Percentiles rank a stretch among this genome's conserved stretches.
These are phyloP conservation scores for Torymus tubicola DNA, from an alignment of 2,888 invertebrate genomes.

Conservation along the genomic window DNA sequence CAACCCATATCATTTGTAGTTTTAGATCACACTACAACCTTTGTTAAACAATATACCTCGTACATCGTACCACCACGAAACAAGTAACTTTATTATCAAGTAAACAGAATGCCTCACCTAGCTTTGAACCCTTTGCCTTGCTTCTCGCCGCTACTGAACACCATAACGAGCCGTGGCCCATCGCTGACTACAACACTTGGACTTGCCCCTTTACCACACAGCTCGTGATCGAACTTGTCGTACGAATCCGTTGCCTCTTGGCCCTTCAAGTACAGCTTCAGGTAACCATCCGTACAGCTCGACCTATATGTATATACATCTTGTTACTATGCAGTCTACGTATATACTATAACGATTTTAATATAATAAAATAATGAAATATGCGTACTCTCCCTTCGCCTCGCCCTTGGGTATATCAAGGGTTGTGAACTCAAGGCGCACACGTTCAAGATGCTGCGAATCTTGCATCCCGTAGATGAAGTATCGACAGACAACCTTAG, in stretches of 20 bases:
- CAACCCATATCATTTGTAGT: too few species aligned
- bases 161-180: conserved; percentile 95
- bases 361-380: neutral
- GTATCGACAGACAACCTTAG: conserved; percentile 97
- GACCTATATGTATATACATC: conserved; percentile 74
- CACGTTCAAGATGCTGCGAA: conserved; percentile 95
- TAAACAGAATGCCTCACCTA: conserved; percentile 76
- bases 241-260: conserved; percentile 95
- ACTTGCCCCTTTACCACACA: conserved; percentile 89
- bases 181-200: conserved; percentile 91
- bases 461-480: conserved; percentile 99
- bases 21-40: too few species aligned
- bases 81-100: too few species aligned
- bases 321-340: too few species aligned
- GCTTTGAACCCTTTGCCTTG: conserved; percentile 95
- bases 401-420: conserved; percentile 92
- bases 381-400: conserved; percentile 87
- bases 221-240: conserved; percentile 94
- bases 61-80: too few species aligned
- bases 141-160: conserved; percentile 94
- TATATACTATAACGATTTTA: too few species aligned
- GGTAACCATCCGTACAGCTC: conserved; percentile 90
- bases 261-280: conserved; percentile 93
- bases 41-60: too few species aligned
- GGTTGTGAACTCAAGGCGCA: conserved; percentile 90